phyloP scores from a whole-genome alignment of 2,888 invertebrate species.

The Seladonia tumulorum region DNA sequence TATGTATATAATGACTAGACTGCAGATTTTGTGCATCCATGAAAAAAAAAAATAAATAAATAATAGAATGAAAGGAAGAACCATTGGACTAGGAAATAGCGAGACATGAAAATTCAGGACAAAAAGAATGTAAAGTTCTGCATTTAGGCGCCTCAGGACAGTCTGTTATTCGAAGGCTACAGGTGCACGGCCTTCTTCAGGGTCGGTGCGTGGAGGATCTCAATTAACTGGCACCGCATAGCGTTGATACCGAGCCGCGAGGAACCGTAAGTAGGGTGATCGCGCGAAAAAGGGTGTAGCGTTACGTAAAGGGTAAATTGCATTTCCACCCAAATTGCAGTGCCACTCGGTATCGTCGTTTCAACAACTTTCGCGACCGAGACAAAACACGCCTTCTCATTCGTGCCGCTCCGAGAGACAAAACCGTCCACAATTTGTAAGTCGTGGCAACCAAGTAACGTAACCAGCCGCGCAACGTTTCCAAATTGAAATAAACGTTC shows the following conservation, averaged over 20 bases:
- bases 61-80: no score
- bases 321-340: constrained; percentile 42
- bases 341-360: constrained; percentile 23
- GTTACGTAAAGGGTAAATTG: constrained; percentile 19
- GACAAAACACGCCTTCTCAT: constrained; percentile 11
- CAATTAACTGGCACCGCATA: background rate
- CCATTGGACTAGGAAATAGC: background rate
- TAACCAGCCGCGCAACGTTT: background rate
- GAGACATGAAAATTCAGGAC: background rate
- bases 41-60: no score
- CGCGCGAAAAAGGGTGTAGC: background rate
- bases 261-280: background rate
- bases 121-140: background rate
- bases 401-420: background rate
- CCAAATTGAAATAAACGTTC: background rate
- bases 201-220: background rate
- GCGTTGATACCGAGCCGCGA: background rate
- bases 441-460: background rate
- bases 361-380: constrained; percentile 22
- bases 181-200: background rate
- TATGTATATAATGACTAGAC: no score
- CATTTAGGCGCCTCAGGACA: background rate
- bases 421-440: constrained; percentile 35
- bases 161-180: background rate
- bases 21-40: no score